Evolutionary conservation across 1,140 invertebrate genomes (phyloP), one percentile per base, ranked within the genome.

Genomic region (Sitophilus oryzae): DNA sequence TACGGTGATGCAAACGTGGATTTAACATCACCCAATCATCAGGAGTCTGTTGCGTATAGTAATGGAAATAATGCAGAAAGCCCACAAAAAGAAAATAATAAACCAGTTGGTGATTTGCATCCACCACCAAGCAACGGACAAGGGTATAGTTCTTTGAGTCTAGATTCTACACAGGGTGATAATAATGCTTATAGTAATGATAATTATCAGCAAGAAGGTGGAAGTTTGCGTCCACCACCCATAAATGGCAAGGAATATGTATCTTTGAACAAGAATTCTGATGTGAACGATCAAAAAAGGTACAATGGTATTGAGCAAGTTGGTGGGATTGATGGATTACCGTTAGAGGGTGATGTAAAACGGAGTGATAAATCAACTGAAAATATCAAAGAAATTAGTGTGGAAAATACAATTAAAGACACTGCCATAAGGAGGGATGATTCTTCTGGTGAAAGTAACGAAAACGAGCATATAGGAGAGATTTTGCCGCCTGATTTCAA

Each of bases 381-480:
- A 8, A 23, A 19, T 19, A 14, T 21, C 2, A 25, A 41, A 6
- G 30, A 48, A 36, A 18, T 19, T 18, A 46, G 15, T 5, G 20
- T n/a, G 8, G 1, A 15, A 11, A 21, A 25, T 10, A 21, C 40
- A 2, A 40, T 15, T 43, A 0, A 30, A n/a, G 38, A 52, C n/a
- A 18, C 20, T 16, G 22, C 50, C 9, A 6, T 48, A 25, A 59
- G 52, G 59, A 56, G 65, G 43, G 67, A 70, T 52, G 65, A 66
- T 47, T 16, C 20, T 34, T 36, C 53, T 11, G 50, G 55, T 6
- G 60, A 62, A 25, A 55, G 56, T 36, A 60, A 48, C 20, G 56
- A 62, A 22, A 55, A 69, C 36, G 69, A 71, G 52, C 69, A 71
- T 48, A 71, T 71, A 23, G 69, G 69, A 1, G 69, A 71, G 56